phyloP scores from a whole-genome alignment of 2,113 vertebrate genomes.

The Thunnus maccoyii region DNA sequence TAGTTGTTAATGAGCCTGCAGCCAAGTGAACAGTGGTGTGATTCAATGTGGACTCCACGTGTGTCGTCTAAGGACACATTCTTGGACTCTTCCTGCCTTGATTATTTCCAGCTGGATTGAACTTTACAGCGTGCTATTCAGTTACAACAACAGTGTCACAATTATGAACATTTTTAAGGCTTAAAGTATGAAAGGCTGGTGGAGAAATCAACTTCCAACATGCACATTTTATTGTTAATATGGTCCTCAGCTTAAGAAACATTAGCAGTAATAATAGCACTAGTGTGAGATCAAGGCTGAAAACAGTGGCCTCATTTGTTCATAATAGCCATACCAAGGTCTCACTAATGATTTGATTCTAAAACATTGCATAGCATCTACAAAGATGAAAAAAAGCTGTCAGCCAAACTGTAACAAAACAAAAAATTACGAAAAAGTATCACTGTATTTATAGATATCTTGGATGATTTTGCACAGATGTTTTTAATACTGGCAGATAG shows the following conservation, averaged over 20 bases:
- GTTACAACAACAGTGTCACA: not conserved
- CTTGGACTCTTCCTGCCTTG: constrained; percentile 19
- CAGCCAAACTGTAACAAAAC: constrained; percentile 7
- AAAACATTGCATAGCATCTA: constrained; percentile 27
- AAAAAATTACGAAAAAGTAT: not conserved
- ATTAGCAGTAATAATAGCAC: constrained; percentile 19
- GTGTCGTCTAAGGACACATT: constrained; percentile 3
- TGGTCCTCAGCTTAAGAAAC: constrained; percentile 26
- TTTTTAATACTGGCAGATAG: constrained; percentile 11
- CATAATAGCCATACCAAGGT: not conserved
- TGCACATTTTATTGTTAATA: constrained; percentile 70
- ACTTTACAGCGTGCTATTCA: not conserved
- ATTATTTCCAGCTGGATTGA: constrained; percentile 15
- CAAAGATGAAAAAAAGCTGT: not conserved
- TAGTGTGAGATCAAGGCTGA: constrained; percentile 4
- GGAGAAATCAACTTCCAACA: constrained; percentile 42
- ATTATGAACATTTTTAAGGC: not conserved
- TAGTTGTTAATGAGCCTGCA: constrained; percentile 61
- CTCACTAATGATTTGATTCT: not conserved
- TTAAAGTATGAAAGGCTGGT: constrained; percentile 13
- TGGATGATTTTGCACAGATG: constrained; percentile 17
- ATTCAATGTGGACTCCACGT: constrained; percentile 23
- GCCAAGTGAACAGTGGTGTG: constrained; percentile 69
- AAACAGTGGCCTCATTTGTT: constrained; percentile 15
- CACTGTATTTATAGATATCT: not conserved